These are phyloP conservation scores for Drosophila ustulata DNA, from an alignment of 2,888 invertebrate species.

Conservation along the genomic window DNA sequence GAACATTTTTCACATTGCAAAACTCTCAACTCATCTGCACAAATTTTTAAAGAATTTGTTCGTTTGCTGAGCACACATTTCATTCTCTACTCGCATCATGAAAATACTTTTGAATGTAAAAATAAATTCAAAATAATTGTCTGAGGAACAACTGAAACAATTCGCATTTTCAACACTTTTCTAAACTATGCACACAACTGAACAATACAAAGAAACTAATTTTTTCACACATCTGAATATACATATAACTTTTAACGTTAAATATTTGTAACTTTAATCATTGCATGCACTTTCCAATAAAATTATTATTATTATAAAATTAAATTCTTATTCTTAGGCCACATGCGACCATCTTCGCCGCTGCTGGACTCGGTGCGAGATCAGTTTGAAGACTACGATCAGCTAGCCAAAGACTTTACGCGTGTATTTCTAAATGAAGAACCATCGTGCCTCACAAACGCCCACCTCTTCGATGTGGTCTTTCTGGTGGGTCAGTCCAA, in stretches of 20 bases:
- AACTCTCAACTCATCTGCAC: neutral
- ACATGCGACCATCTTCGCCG: slow-evolving; percentile 97
- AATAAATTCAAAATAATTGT: no score
- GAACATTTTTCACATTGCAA: neutral
- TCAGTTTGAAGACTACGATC: slow-evolving; percentile 97
- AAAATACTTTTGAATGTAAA: no score
- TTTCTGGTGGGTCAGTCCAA: slow-evolving; percentile 96
- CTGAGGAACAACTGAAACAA: no score
- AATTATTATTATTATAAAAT: no score
- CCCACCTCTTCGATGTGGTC: slow-evolving; percentile 94
- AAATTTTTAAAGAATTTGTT: neutral
- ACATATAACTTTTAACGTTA: no score
- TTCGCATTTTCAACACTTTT: no score
- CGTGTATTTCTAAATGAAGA: slow-evolving; percentile 94
- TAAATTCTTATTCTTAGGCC: slow-evolving; percentile 85
- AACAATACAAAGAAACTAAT: no score
- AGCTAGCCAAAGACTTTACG: slow-evolving; percentile 96
- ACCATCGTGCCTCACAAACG: slow-evolving; percentile 91
- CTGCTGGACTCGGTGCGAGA: slow-evolving; percentile 96
- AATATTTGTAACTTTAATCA: no score
- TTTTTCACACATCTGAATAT: no score
- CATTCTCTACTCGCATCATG: no score
- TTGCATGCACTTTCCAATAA: no score
- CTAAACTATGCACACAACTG: no score
- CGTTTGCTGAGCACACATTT: neutral